phyloP scores from a whole-genome alignment of 2,888 invertebrate genomes.

The Lasioglossum lativentre region DNA sequence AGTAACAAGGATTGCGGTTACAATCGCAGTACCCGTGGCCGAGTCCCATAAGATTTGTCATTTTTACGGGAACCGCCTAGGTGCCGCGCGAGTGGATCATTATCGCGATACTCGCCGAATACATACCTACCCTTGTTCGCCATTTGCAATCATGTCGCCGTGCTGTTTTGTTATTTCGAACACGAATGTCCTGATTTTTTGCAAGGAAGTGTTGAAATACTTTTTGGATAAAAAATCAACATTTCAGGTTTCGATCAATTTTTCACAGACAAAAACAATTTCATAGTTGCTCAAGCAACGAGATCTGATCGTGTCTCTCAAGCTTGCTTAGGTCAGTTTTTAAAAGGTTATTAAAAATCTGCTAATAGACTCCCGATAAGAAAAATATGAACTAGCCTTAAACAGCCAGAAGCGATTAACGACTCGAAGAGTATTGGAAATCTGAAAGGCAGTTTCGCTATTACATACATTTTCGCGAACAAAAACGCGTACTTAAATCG shows the following conservation, averaged over 20 bases:
- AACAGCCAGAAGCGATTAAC: too few species aligned
- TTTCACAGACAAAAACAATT: too few species aligned
- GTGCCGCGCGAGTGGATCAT: slow-evolving; percentile 57
- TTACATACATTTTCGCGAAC: not conserved
- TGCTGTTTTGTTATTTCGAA: not conserved
- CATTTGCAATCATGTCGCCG: slow-evolving; percentile 18
- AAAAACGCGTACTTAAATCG: not conserved
- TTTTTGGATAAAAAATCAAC: too few species aligned
- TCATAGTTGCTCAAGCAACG: too few species aligned
- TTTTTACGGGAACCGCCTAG: slow-evolving; percentile 52
- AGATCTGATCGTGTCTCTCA: too few species aligned
- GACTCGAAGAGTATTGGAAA: too few species aligned
- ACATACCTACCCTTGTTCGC: slow-evolving; percentile 20
- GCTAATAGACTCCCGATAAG: too few species aligned
- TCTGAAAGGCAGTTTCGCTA: too few species aligned
- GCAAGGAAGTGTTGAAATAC: not conserved
- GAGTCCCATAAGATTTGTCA: slow-evolving; percentile 57
- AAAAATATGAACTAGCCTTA: too few species aligned
- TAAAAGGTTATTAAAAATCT: too few species aligned
- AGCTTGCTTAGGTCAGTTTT: too few species aligned
- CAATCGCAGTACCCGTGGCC: slow-evolving; percentile 24
- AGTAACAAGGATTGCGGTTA: slow-evolving; percentile 36
- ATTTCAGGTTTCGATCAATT: too few species aligned
- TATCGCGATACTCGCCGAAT: slow-evolving; percentile 43
- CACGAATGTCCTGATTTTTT: not conserved